A percentile compares a stretch with the other conserved stretches of the same genome.
These are phyloP conservation scores for Chaenocephalus aceratus DNA, from an alignment of 2,113 vertebrate species.

Conservation along the genomic window DNA sequence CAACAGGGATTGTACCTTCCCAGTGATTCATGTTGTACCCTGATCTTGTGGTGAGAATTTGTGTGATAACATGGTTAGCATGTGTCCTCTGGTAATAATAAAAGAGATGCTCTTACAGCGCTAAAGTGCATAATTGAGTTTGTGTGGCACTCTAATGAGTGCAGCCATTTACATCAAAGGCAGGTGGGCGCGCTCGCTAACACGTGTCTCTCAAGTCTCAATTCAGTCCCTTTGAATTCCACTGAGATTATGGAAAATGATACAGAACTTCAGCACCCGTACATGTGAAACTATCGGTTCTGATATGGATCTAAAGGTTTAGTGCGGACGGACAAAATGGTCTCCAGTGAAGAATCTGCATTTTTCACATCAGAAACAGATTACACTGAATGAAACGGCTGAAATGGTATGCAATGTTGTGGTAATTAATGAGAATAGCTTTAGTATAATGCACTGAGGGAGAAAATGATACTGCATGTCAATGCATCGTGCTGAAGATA, in stretches of 20 bases:
- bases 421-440: slow-evolving; percentile 30
- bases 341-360: slow-evolving; percentile 71
- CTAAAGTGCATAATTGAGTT: slow-evolving; percentile 78
- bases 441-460: slow-evolving; percentile 19
- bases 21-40: slow-evolving; percentile 41
- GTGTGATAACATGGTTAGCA: slow-evolving; percentile 52
- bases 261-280: slow-evolving; percentile 74
- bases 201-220: slow-evolving; percentile 66
- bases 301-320: slow-evolving; percentile 80
- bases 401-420: slow-evolving; percentile 57
- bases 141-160: slow-evolving; percentile 72
- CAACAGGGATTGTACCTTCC: slow-evolving; percentile 21
- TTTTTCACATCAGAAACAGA: slow-evolving; percentile 67
- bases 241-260: slow-evolving; percentile 76
- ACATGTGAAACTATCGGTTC: slow-evolving; percentile 73
- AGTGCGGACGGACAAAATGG: slow-evolving; percentile 74
- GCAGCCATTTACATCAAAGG: slow-evolving; percentile 76
- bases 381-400: slow-evolving; percentile 68
- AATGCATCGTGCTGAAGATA: not conserved
- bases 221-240: slow-evolving; percentile 73
- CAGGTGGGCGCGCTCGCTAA: slow-evolving; percentile 66
- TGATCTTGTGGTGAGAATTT: slow-evolving; percentile 56
- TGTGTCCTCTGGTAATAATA: slow-evolving; percentile 70
- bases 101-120: slow-evolving; percentile 69
- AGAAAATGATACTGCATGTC: not conserved